Evolutionary conservation across 64 coral and sea anemone species (phyloP).

Genomic region (Pocillopora verrucosa): DNA sequence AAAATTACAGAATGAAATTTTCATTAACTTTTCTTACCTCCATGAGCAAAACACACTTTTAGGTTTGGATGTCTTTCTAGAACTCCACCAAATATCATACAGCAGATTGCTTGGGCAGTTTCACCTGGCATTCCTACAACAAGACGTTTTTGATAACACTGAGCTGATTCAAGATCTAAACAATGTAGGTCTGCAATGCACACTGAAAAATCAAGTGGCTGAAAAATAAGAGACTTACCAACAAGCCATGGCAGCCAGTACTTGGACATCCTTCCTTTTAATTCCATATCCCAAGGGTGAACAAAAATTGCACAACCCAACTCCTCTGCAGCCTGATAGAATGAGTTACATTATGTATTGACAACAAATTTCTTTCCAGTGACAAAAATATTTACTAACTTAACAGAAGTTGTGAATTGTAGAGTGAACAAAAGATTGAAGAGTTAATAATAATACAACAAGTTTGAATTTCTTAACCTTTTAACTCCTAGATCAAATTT

Average conservation of each 20-base stretch:
- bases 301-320: slow-evolving; percentile 84
- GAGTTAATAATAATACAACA: too few species aligned
- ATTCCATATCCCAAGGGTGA: slow-evolving; percentile 98
- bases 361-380: too few species aligned
- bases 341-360: not conserved
- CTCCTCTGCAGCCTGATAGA: slow-evolving; percentile 76
- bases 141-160: not conserved
- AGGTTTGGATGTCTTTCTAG: slow-evolving; percentile 83
- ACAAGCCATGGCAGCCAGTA: slow-evolving; percentile 99
- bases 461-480: too few species aligned
- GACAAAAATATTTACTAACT: too few species aligned
- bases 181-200: too few species aligned
- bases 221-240: slow-evolving; percentile 29
- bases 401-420: too few species aligned
- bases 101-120: slow-evolving; percentile 83
- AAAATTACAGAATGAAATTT: not conserved
- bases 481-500: too few species aligned
- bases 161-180: not conserved
- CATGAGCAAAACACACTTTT: slow-evolving; percentile 98
- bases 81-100: slow-evolving; percentile 96
- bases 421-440: too few species aligned
- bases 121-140: slow-evolving; percentile 90
- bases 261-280: slow-evolving; percentile 78
- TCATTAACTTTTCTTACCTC: slow-evolving; percentile 56
- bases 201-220: too few species aligned